These are phyloP conservation scores for Megalops cyprinoides DNA, from an alignment of 2,797 vertebrate species.

Conservation along the genomic window DNA sequence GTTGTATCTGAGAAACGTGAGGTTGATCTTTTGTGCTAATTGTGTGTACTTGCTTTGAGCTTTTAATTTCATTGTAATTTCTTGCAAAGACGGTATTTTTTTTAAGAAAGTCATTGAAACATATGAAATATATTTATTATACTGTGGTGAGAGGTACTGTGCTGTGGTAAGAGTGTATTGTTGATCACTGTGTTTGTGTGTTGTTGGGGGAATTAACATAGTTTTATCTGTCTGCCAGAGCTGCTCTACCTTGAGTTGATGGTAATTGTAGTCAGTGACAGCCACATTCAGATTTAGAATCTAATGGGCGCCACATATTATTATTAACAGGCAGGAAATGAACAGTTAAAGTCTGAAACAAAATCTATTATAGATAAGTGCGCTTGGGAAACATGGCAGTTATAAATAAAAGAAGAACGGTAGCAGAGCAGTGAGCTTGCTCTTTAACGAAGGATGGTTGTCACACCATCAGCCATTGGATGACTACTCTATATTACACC, in stretches of 20 bases:
- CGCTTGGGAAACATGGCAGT: not conserved
- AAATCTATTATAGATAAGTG: not conserved
- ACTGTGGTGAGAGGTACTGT: constrained; percentile 67
- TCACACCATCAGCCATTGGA: not conserved
- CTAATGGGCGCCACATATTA: not conserved
- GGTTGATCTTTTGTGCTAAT: constrained; percentile 25
- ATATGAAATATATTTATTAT: constrained; percentile 58
- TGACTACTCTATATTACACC: not conserved
- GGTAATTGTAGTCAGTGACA: not conserved
- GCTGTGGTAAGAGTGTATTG: constrained; percentile 62
- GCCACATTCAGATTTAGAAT: not conserved
- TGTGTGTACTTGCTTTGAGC: constrained; percentile 38
- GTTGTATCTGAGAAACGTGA: not conserved
- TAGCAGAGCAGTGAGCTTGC: not conserved
- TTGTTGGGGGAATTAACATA: constrained; percentile 45
- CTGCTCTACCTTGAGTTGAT: not conserved
- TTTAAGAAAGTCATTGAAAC: constrained; percentile 49
- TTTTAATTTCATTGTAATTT: constrained; percentile 47
- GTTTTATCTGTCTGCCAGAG: not conserved
- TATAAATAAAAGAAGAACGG: not conserved
- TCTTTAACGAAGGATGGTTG: not conserved
- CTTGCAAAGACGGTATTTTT: constrained; percentile 36
- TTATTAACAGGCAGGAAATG: not conserved
- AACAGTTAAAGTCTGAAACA: not conserved
- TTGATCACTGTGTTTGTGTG: constrained; percentile 53